Percentiles rank a stretch among this genome's conserved stretches.
Conservation (phyloP, 2,797 vertebrate species). For the Heliangelus exortis region DNA sequence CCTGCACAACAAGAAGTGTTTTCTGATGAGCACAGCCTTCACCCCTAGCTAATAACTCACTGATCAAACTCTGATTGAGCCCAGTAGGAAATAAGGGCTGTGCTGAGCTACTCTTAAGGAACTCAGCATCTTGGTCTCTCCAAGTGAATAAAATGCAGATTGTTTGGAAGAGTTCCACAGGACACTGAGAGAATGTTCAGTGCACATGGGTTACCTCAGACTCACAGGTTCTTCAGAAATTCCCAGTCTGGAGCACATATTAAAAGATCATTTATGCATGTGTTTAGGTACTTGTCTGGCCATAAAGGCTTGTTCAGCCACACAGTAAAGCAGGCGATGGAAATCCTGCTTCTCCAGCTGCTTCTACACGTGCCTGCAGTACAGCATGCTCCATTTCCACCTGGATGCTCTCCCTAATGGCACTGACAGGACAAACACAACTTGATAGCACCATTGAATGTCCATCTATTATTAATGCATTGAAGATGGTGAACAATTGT, state of each 20-base stretch:
- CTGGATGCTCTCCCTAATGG: background rate
- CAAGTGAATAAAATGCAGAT: background rate
- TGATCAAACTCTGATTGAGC: background rate
- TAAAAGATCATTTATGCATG: background rate
- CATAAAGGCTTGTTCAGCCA: background rate
- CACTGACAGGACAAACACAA: background rate
- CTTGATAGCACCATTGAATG: background rate
- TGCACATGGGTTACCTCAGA: background rate
- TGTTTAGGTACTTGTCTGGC: background rate
- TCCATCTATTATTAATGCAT: background rate
- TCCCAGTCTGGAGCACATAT: background rate
- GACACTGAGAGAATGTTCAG: background rate
- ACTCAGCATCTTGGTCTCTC: background rate
- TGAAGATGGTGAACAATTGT: background rate
- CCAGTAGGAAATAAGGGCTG: background rate
- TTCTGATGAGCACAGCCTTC: background rate
- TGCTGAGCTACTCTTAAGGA: background rate
- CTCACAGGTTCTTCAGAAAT: background rate
- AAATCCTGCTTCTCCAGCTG: background rate
- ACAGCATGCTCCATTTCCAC: background rate
- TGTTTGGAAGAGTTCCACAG: background rate
- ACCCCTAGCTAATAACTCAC: background rate
- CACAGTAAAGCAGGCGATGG: background rate
- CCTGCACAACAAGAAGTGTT: background rate
- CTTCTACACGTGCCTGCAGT: rapidly evolving